Evolutionary conservation across 2,797 vertebrate genomes (phyloP).

Genomic region (Triplophysa yarkandensis): DNA sequence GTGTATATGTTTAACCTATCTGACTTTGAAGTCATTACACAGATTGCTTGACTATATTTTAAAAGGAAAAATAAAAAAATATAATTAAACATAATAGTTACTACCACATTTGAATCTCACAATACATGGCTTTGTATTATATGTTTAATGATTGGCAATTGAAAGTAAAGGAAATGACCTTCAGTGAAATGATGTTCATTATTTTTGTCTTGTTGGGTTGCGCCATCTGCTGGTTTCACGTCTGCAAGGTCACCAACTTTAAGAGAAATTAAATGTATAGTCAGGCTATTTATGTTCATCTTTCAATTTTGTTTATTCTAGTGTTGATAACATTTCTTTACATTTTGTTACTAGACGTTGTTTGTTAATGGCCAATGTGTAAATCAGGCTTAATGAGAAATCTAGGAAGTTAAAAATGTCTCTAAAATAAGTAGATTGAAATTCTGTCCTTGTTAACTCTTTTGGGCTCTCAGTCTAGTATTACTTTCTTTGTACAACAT

Average conservation of each 20-base stretch:
- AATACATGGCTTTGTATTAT: not conserved
- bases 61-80: too few species aligned
- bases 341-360: not conserved
- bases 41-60: too few species aligned
- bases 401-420: too few species aligned
- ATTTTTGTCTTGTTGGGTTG: constrained; percentile 2
- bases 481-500: too few species aligned
- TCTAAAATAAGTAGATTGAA: too few species aligned
- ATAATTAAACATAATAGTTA: not conserved
- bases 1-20: not conserved
- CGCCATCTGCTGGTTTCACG: constrained; percentile 42
- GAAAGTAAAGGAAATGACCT: not conserved
- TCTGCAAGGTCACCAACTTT: not conserved
- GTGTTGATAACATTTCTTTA: not conserved
- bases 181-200: not conserved
- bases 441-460: too few species aligned
- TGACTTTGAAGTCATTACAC: not conserved
- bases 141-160: not conserved
- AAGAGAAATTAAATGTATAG: not conserved
- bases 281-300: not conserved
- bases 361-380: not conserved
- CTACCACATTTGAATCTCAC: not conserved
- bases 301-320: not conserved
- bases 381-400: not conserved
- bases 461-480: too few species aligned